phyloP scores from a whole-genome alignment of 1,140 invertebrate genomes.

The Drosophila pectinifera region DNA sequence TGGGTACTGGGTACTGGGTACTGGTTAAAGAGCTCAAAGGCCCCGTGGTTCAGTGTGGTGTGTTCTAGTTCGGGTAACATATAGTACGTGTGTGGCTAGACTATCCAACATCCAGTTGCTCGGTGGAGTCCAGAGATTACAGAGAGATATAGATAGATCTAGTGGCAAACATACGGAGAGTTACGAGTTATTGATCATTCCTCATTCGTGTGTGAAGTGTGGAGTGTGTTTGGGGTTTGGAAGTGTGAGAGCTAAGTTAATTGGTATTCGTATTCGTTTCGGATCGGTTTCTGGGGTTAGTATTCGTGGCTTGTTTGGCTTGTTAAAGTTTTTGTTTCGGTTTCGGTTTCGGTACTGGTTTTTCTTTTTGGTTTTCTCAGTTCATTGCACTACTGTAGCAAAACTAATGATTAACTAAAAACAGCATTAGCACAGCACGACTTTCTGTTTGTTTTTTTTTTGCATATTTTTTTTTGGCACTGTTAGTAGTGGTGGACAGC shows the following conservation, averaged over 20 bases:
- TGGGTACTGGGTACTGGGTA: slow-evolving; percentile 8
- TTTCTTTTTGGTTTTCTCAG: slow-evolving; percentile 36
- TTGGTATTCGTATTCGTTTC: slow-evolving; percentile 66
- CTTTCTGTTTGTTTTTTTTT: slow-evolving; percentile 21
- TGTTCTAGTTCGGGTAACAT: slow-evolving; percentile 38
- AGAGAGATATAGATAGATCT: slow-evolving; percentile 57
- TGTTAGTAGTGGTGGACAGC: slow-evolving; percentile 26
- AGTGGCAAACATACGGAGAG: slow-evolving; percentile 72
- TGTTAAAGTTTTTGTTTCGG: slow-evolving; percentile 30
- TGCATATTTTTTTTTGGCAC: slow-evolving; percentile 13
- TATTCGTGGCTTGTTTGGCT: slow-evolving; percentile 54
- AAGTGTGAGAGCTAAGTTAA: slow-evolving; percentile 54
- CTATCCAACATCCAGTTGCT: slow-evolving; percentile 71
- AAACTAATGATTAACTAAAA: slow-evolving; percentile 81
- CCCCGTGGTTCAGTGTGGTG: slow-evolving; percentile 28
- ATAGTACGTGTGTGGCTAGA: slow-evolving; percentile 52
- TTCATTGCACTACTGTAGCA: slow-evolving; percentile 78
- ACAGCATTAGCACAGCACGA: slow-evolving; percentile 63
- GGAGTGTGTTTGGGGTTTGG: slow-evolving; percentile 2
- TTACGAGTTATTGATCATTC: slow-evolving; percentile 68
- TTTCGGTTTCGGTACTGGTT: slow-evolving; percentile 36
- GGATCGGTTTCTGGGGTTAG: slow-evolving; percentile 47
- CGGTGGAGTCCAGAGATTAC: slow-evolving; percentile 60
- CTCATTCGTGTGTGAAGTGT: slow-evolving; percentile 53
- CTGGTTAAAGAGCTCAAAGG: slow-evolving; percentile 7